Evolutionary conservation across 1,140 invertebrate genomes (phyloP).

Genomic region (Phymastichus coffea): DNA sequence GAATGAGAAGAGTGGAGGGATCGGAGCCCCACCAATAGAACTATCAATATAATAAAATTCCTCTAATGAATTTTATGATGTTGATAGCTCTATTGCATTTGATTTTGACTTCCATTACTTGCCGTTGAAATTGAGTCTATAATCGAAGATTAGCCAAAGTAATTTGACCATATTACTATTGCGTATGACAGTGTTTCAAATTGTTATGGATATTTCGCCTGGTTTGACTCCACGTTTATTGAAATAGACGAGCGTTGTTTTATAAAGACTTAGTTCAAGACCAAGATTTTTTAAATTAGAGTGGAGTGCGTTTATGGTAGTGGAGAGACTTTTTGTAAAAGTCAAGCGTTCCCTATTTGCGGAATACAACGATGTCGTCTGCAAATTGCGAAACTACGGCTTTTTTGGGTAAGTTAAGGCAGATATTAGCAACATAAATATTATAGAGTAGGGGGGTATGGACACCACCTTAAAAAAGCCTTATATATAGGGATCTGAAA

Average conservation of each 20-base stretch:
- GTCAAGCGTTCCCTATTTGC: background rate
- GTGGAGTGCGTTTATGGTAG: background rate
- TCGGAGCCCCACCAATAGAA: no score
- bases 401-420: background rate
- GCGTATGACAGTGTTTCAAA: background rate
- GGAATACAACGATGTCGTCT: background rate
- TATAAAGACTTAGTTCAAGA: background rate
- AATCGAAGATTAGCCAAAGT: background rate
- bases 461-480: background rate
- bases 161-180: background rate
- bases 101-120: background rate
- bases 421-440: background rate
- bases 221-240: background rate
- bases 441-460: background rate
- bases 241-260: background rate
- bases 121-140: background rate
- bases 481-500: background rate
- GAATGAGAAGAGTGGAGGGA: no score
- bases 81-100: background rate
- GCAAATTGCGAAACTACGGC: background rate
- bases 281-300: background rate
- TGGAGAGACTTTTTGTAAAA: background rate
- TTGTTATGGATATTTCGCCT: background rate
- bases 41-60: no score
- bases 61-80: slow-evolving; percentile 1